Conservation (phyloP, 2,797 vertebrate genomes). For the Peromyscus eremicus region DNA sequence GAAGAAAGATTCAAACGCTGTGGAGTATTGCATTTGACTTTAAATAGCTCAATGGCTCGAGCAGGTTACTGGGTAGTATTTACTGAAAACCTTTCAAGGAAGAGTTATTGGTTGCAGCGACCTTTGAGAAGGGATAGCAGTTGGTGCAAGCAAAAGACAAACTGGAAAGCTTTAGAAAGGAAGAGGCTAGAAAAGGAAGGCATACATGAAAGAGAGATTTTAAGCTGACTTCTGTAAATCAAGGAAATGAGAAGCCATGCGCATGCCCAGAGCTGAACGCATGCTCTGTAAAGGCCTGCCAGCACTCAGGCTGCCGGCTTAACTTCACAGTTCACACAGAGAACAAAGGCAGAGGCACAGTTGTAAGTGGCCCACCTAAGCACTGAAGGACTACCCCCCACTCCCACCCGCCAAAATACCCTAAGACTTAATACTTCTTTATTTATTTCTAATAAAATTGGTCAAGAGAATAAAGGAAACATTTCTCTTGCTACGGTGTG, state of each 20-base stretch:
- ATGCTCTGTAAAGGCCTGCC: not conserved
- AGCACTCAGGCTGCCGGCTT: not conserved
- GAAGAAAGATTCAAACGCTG: not conserved
- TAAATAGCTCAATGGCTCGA: not conserved
- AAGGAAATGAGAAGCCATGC: not conserved
- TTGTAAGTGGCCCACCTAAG: not conserved
- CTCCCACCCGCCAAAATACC: not conserved
- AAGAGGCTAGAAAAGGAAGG: not conserved
- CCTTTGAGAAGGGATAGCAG: not conserved
- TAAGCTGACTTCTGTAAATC: not conserved
- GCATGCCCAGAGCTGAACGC: not conserved
- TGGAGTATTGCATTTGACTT: not conserved
- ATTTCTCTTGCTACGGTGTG: slow-evolving; percentile 30
- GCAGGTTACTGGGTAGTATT: not conserved
- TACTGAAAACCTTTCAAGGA: slow-evolving; percentile 19
- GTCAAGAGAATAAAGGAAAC: not conserved
- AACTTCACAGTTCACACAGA: not conserved
- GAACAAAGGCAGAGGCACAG: not conserved
- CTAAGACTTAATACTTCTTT: not conserved
- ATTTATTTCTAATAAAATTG: slow-evolving; percentile 4
- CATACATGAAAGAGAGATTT: not conserved
- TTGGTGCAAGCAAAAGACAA: not conserved
- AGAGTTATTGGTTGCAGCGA: not conserved
- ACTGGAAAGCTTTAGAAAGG: not conserved
- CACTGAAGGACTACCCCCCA: not conserved